phyloP scores from a whole-genome alignment of 2,797 vertebrate species.

The Falco biarmicus region DNA sequence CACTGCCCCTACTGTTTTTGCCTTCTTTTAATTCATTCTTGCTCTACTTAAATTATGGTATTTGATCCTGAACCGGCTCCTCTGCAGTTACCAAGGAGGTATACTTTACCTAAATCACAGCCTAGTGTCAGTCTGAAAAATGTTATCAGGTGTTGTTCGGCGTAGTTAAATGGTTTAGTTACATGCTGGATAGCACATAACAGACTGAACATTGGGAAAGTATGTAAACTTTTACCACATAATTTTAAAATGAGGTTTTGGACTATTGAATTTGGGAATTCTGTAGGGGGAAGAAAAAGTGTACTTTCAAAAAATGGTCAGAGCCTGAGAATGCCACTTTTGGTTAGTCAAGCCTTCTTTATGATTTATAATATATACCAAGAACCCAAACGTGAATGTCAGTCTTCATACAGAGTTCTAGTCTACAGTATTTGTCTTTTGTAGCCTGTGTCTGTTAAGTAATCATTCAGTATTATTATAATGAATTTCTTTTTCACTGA shows the following conservation, averaged over 20 bases:
- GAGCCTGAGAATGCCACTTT: neutral
- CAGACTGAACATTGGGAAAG: neutral
- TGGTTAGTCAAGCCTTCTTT: neutral
- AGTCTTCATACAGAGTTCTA: neutral
- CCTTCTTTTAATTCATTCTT: neutral
- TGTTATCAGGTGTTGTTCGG: neutral
- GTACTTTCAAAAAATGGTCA: neutral
- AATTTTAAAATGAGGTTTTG: neutral
- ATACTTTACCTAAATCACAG: neutral
- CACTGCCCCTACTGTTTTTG: neutral
- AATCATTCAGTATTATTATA: neutral
- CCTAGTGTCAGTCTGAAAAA: neutral
- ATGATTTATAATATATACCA: neutral
- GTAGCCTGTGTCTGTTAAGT: neutral
- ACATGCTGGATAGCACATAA: accelerated
- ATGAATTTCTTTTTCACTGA: conserved; percentile 3
- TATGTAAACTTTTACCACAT: neutral
- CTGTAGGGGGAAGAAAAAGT: neutral
- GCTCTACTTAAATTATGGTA: neutral
- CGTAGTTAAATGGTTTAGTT: neutral
- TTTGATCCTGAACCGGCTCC: neutral
- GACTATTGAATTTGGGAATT: neutral
- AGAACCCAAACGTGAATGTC: neutral
- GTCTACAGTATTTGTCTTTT: neutral
- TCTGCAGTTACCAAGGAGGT: neutral